A percentile compares a stretch with the other conserved stretches of the same genome.
Evolutionary conservation across 2,113 vertebrate genomes (phyloP).

Genomic region (Athene cunicularia): DNA sequence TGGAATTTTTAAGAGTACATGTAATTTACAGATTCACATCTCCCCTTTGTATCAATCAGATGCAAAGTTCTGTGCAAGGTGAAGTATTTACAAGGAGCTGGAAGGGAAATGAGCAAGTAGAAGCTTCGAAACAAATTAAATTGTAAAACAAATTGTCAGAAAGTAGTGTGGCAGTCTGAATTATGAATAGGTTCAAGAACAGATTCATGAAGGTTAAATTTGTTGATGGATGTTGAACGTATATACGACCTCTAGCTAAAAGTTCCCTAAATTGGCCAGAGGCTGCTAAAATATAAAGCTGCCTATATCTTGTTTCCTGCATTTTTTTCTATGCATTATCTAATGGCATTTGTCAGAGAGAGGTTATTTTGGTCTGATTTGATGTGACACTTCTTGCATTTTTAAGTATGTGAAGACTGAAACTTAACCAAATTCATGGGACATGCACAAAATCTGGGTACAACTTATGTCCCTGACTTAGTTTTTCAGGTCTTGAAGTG

Average conservation of each 20-base stretch:
- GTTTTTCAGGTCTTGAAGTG: neutral
- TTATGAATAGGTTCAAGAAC: constrained; percentile 28
- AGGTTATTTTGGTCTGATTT: constrained; percentile 10
- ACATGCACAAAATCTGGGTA: neutral
- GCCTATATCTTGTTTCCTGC: neutral
- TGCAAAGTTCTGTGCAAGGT: neutral
- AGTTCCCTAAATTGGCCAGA: neutral
- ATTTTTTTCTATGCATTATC: neutral
- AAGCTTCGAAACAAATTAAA: constrained; percentile 39
- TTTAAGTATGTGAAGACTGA: neutral
- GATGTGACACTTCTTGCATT: constrained; percentile 1
- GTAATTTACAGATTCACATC: neutral
- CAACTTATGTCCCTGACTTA: neutral
- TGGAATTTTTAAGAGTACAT: neutral
- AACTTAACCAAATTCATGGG: neutral
- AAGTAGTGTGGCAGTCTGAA: neutral
- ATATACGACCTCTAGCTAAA: neutral
- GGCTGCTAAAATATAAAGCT: neutral
- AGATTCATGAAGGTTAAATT: constrained; percentile 32
- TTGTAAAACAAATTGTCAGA: neutral
- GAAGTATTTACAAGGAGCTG: neutral
- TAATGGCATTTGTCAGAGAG: constrained; percentile 27
- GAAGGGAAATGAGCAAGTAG: neutral
- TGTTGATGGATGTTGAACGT: neutral
- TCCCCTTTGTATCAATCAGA: neutral